These are phyloP conservation scores for Centropristis striata DNA, from an alignment of 2,113 vertebrate species.

Conservation along the genomic window DNA sequence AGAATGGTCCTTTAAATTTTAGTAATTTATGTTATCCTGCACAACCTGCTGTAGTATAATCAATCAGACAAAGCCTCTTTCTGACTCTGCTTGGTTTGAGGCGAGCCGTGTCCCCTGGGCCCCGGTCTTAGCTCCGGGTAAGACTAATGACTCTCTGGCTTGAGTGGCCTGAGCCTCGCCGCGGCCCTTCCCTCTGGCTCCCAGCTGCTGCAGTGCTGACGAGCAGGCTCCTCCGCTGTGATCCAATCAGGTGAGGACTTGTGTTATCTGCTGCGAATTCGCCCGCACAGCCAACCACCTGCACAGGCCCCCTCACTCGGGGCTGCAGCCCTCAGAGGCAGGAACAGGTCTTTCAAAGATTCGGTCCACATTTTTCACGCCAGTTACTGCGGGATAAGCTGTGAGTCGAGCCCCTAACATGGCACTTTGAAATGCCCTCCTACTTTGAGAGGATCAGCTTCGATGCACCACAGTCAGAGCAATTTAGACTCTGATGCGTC, in stretches of 20 bases:
- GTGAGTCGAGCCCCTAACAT: slow-evolving; percentile 36
- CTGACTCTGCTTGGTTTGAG: slow-evolving; percentile 32
- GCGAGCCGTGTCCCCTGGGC: slow-evolving; percentile 38
- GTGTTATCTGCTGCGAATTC: slow-evolving; percentile 45
- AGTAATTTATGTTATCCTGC: slow-evolving; percentile 30
- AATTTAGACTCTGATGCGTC: slow-evolving; percentile 35
- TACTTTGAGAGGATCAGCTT: slow-evolving; percentile 57
- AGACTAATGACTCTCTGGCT: slow-evolving; percentile 73
- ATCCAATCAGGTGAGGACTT: slow-evolving; percentile 61
- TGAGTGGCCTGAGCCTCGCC: slow-evolving; percentile 41
- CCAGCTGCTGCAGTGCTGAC: slow-evolving; percentile 26
- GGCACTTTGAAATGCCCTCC: slow-evolving; percentile 53
- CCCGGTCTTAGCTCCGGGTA: slow-evolving; percentile 42
- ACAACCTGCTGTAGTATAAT: slow-evolving; percentile 52
- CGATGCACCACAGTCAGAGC: slow-evolving; percentile 30
- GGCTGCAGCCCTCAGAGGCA: slow-evolving; percentile 5
- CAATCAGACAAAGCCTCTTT: slow-evolving; percentile 56
- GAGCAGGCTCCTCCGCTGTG: slow-evolving; percentile 30
- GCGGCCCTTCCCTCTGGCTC: slow-evolving; percentile 11
- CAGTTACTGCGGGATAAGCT: slow-evolving; percentile 47
- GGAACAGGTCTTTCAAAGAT: slow-evolving; percentile 34
- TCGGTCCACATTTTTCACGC: slow-evolving; percentile 47
- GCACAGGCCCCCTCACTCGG: slow-evolving; percentile 10
- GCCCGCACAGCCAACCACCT: slow-evolving; percentile 23
- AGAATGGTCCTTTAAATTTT: slow-evolving; percentile 32